A percentile compares a stretch with the other conserved stretches of the same genome.
phyloP scores from a whole-genome alignment of 1,140 invertebrate genomes.

The Physella acuta region DNA sequence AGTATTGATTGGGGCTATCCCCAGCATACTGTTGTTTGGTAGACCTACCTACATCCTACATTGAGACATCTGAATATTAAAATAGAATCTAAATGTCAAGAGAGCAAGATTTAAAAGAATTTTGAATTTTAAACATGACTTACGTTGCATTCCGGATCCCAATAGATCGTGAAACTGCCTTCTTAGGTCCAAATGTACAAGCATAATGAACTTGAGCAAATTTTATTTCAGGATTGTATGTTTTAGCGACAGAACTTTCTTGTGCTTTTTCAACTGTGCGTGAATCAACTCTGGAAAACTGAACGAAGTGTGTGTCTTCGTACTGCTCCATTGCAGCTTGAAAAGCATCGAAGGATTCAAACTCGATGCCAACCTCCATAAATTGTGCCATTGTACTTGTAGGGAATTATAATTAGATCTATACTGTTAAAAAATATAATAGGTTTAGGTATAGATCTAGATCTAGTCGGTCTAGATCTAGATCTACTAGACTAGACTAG shows the following conservation, averaged over 20 bases:
- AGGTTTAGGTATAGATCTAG: neutral
- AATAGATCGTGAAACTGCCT: slow-evolving; percentile 8
- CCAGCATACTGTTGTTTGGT: too few species aligned
- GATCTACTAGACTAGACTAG: too few species aligned
- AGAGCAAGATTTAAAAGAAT: too few species aligned
- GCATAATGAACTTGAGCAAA: slow-evolving; percentile 12
- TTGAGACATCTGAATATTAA: too few species aligned
- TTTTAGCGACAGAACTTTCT: neutral
- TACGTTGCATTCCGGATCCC: slow-evolving; percentile 17
- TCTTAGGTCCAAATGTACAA: slow-evolving; percentile 15
- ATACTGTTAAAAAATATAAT: neutral
- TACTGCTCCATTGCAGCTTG: slow-evolving; percentile 21
- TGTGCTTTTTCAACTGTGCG: slow-evolving; percentile 18
- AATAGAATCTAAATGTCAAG: too few species aligned
- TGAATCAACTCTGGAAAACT: slow-evolving; percentile 21
- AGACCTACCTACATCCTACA: too few species aligned
- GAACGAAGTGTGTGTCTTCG: slow-evolving; percentile 13
- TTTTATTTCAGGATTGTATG: slow-evolving; percentile 20
- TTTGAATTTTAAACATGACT: too few species aligned
- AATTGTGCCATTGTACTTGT: slow-evolving; percentile 1
- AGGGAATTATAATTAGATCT: neutral
- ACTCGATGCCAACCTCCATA: slow-evolving; percentile 14
- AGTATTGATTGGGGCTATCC: too few species aligned
- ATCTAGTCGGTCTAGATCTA: neutral
- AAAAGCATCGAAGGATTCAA: slow-evolving; percentile 23